Evolutionary conservation across 2,888 invertebrate species (phyloP), one percentile per base, ranked within the genome.

Genomic region (Buathra laborator): DNA sequence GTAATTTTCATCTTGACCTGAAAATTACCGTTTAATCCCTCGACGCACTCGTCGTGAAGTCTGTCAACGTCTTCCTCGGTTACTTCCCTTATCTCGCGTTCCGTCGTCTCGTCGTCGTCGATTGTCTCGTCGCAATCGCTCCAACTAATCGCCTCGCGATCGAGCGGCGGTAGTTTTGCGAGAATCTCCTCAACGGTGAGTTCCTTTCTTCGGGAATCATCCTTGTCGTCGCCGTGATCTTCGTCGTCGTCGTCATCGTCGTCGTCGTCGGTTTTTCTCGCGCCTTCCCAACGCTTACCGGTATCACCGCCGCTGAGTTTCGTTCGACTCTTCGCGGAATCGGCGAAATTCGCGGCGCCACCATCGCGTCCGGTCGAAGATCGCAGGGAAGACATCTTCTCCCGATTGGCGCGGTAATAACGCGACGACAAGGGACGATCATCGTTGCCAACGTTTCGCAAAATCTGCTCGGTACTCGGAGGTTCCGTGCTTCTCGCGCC

Each of bases 121-220:
- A 87, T 86, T 1, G 85, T 68, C 70, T 86, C 89, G 29, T 87
- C 91, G 78, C 84, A 86, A 43, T 92, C 93, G 88, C 92, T 93
- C 95, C 95, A 94, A 92, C 94, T 92, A 90, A 96, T 95, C 91
- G 94, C 93, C 90, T 95, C 94, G 85, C 94, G 93, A 92, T 97
- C 96, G 75, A 97, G 92, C 0, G 96, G 96, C 67, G 97, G 97
- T 89, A 97, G 94, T 90, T 95, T 94, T 32, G 96, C 94, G 88
- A 96, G 94, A 81, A 96, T 96, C 86, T 96, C 96, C 88, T 96
- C 95, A 24, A 95, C 94, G 81, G 86, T 85, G 72, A 84, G 46
- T 80, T 88, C 77, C 88, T 88, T 79, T 14, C 85, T 89, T 43
- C 90, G 84, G 66, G 86, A 86, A 37, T 84, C 78, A 5, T 53